These are phyloP conservation scores for Lochmaea capreae DNA, from an alignment of 2,888 invertebrate genomes.

Conservation along the genomic window DNA sequence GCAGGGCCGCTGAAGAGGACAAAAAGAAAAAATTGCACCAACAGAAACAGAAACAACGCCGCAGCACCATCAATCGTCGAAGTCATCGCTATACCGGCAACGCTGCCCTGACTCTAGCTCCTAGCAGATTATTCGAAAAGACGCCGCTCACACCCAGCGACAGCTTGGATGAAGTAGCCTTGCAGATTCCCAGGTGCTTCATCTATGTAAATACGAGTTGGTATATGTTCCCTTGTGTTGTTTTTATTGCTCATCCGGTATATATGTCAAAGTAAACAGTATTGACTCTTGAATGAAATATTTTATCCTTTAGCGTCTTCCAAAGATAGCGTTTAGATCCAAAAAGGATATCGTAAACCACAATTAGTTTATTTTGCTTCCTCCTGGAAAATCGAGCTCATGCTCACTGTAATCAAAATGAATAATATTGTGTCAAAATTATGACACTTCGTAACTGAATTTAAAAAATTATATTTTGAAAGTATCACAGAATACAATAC, in stretches of 20 bases:
- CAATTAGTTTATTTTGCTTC: too few species aligned
- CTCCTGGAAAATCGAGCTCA: too few species aligned
- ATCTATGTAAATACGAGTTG: constrained; percentile 54
- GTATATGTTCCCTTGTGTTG: constrained; percentile 40
- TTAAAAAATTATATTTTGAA: too few species aligned
- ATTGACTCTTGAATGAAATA: neutral
- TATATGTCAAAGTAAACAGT: neutral
- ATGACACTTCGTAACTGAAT: too few species aligned
- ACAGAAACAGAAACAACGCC: constrained; percentile 38
- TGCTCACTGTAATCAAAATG: too few species aligned
- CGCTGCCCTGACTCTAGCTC: constrained; percentile 75
- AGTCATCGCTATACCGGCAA: constrained; percentile 69
- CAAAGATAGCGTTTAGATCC: too few species aligned
- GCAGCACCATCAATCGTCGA: constrained; percentile 56
- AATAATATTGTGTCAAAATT: too few species aligned
- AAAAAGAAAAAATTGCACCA: constrained; percentile 71
- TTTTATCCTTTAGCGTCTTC: too few species aligned
- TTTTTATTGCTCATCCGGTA: constrained; percentile 10
- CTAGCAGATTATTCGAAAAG: constrained; percentile 85
- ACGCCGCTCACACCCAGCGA: constrained; percentile 88
- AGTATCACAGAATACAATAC: too few species aligned
- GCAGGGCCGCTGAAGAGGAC: constrained; percentile 84
- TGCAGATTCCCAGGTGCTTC: constrained; percentile 89
- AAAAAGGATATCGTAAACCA: too few species aligned
- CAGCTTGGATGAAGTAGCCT: constrained; percentile 91